phyloP scores from a whole-genome alignment of 2,113 vertebrate species.

The Gopherus evgoodei region DNA sequence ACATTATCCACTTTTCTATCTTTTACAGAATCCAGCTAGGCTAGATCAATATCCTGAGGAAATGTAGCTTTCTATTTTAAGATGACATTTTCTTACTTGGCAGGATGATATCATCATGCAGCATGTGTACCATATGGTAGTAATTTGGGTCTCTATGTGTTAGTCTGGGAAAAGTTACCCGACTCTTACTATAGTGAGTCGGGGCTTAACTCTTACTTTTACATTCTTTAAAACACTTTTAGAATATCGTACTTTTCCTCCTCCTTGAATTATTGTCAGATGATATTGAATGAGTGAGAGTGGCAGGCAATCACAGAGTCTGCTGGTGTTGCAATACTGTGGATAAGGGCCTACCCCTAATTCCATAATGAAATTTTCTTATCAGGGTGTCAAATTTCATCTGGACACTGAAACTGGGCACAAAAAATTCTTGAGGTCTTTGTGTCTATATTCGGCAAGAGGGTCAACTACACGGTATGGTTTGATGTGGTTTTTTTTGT shows the following conservation, averaged over 20 bases:
- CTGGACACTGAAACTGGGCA: slow-evolving; percentile 3
- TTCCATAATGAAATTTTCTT: slow-evolving; percentile 16
- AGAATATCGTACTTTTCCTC: slow-evolving; percentile 17
- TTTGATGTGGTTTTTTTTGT: not conserved
- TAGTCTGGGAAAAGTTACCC: slow-evolving; percentile 60
- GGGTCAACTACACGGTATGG: not conserved
- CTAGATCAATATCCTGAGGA: slow-evolving; percentile 69
- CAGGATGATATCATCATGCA: slow-evolving; percentile 65
- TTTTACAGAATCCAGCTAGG: slow-evolving; percentile 48
- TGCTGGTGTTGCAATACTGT: not conserved
- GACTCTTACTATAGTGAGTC: slow-evolving; percentile 50
- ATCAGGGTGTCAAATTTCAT: not conserved
- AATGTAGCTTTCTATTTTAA: slow-evolving; percentile 75
- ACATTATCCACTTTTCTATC: slow-evolving; percentile 37
- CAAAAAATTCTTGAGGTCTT: not conserved
- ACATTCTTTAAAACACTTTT: slow-evolving; percentile 53
- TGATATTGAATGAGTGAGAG: not conserved
- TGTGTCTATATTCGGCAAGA: not conserved
- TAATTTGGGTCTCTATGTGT: slow-evolving; percentile 66
- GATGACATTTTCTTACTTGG: slow-evolving; percentile 68
- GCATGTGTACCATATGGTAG: slow-evolving; percentile 65
- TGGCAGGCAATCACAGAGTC: not conserved
- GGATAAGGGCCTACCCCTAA: slow-evolving; percentile 40
- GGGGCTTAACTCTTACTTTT: slow-evolving; percentile 65
- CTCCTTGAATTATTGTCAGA: slow-evolving; percentile 53